phyloP scores from a whole-genome alignment of 2,888 invertebrate species.

The Zhuqinia jingwanae region DNA sequence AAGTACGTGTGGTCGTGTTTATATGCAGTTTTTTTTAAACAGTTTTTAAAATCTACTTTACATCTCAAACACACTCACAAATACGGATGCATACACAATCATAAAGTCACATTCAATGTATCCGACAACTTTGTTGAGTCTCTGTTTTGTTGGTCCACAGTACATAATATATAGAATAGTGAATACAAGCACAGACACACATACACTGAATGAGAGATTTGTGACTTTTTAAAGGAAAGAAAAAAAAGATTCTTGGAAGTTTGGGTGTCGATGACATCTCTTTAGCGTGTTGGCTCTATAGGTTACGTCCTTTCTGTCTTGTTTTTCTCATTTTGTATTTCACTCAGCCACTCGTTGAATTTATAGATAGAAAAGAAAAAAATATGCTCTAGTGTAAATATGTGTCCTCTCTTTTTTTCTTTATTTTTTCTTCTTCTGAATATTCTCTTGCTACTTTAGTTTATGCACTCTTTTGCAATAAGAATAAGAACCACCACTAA shows the following conservation, averaged over 20 bases:
- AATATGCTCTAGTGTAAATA: constrained; percentile 13
- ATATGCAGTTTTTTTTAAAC: constrained; percentile 33
- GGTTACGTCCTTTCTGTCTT: not conserved
- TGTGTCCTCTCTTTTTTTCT: constrained; percentile 7
- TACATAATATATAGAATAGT: not conserved
- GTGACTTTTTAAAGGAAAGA: constrained; percentile 60
- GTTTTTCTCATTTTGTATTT: constrained; percentile 56
- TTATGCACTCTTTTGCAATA: no score
- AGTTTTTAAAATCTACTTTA: constrained; percentile 9
- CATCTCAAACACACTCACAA: constrained; percentile 20
- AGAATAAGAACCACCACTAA: not conserved
- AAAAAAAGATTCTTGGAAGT: constrained; percentile 50
- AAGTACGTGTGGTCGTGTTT: constrained; percentile 52
- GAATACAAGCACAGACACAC: not conserved
- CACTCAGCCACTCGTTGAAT: constrained; percentile 57
- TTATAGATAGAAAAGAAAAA: constrained; percentile 29
- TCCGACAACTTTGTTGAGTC: constrained; percentile 17
- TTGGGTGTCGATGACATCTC: constrained; percentile 68
- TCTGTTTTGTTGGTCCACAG: not conserved
- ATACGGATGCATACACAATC: no score
- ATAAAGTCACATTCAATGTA: not conserved
- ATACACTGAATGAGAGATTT: constrained; percentile 60
- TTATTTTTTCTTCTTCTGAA: not conserved
- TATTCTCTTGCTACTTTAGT: not conserved
- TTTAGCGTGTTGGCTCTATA: constrained; percentile 21